phyloP scores from a whole-genome alignment of 2,888 invertebrate genomes.

The Cantharis lateralis region DNA sequence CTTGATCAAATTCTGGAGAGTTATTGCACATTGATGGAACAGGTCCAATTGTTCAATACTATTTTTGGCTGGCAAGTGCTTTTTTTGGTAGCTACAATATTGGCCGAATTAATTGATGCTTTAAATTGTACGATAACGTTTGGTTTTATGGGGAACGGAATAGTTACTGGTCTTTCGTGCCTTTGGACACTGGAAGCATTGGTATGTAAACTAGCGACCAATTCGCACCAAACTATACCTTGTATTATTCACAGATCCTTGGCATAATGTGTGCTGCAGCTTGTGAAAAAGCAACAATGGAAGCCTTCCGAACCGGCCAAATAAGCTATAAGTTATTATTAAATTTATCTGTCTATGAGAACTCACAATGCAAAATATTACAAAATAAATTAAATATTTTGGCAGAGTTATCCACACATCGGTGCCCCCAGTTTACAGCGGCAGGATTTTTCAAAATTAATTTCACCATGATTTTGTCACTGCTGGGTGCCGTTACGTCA shows the following conservation, averaged over 20 bases:
- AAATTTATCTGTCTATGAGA: slow-evolving; percentile 24
- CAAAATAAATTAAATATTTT: slow-evolving; percentile 11
- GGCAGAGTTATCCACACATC: slow-evolving; percentile 14
- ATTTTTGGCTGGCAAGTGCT: neutral
- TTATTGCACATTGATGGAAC: neutral
- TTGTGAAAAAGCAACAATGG: slow-evolving; percentile 32
- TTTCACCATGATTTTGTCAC: slow-evolving; percentile 25
- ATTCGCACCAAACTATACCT: neutral
- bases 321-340: slow-evolving; percentile 34
- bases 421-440: slow-evolving; percentile 24
- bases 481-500: slow-evolving; percentile 26
- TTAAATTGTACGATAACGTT: neutral
- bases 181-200: neutral
- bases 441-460: slow-evolving; percentile 31
- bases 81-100: neutral
- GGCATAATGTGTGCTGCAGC: slow-evolving; percentile 30
- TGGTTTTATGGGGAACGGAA: neutral
- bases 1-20: neutral
- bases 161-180: neutral
- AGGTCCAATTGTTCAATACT: neutral
- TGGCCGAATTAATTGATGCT: neutral
- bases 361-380: slow-evolving; percentile 5
- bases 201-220: neutral
- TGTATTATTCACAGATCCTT: slow-evolving; percentile 28
- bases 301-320: slow-evolving; percentile 32